Conservation (phyloP, 2,888 invertebrate species). For the Tipula lateralis region DNA sequence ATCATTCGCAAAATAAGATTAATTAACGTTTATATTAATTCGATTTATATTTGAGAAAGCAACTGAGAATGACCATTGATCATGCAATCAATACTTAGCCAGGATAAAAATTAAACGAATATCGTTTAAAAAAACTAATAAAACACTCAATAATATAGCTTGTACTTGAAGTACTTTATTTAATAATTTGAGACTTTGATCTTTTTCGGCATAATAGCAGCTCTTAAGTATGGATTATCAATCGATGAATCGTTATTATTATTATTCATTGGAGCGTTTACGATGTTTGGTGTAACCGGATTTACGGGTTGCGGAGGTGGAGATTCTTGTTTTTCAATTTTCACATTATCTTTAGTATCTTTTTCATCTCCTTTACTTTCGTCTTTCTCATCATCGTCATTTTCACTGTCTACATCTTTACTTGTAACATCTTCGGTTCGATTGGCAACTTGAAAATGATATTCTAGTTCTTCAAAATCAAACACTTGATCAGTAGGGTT, state of each 20-base stretch:
- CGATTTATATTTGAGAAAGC: no score
- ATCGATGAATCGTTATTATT: constrained; percentile 54
- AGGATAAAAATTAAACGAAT: no score
- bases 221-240: constrained; percentile 69
- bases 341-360: constrained; percentile 39
- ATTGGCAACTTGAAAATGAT: constrained; percentile 64
- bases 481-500: constrained; percentile 92
- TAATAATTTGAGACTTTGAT: constrained; percentile 36
- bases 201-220: constrained; percentile 48
- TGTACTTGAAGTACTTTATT: no score
- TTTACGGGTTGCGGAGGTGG: constrained; percentile 42
- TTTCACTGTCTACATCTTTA: constrained; percentile 47
- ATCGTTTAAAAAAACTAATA: no score
- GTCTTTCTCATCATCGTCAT: constrained; percentile 46
- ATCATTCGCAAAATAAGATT: no score
- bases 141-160: no score
- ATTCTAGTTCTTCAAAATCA: constrained; percentile 79
- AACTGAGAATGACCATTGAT: no score
- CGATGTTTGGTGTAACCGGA: constrained; percentile 32
- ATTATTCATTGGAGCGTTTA: constrained; percentile 41
- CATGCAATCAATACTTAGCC: no score
- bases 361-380: constrained; percentile 46
- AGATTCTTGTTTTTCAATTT: constrained; percentile 32
- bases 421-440: constrained; percentile 57
- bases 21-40: no score